A percentile compares a stretch with the other conserved stretches of the same genome.
phyloP scores from a whole-genome alignment of 2,888 invertebrate species.

The Acrobasis suavella region DNA sequence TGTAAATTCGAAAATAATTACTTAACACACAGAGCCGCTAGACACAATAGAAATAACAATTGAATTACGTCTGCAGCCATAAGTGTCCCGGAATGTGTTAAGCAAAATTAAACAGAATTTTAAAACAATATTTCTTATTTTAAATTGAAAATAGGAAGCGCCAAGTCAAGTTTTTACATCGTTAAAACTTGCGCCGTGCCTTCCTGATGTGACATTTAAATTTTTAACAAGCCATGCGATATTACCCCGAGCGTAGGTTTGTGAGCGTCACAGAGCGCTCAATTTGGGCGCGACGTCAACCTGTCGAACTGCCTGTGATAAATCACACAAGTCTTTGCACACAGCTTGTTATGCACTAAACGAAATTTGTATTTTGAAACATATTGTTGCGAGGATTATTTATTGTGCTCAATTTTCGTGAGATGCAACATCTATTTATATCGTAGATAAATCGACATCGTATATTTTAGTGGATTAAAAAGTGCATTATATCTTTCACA shows the following conservation, averaged over 20 bases:
- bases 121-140: background rate
- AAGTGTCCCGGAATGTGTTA: too few species aligned
- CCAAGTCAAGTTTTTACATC: background rate
- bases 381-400: slow-evolving; percentile 1
- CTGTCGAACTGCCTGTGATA: slow-evolving; percentile 20
- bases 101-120: too few species aligned
- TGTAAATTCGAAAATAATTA: too few species aligned
- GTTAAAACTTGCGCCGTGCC: background rate
- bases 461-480: too few species aligned
- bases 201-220: background rate
- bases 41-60: too few species aligned
- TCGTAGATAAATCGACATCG: too few species aligned
- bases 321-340: slow-evolving; percentile 18
- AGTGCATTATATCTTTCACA: too few species aligned
- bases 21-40: too few species aligned
- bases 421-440: too few species aligned
- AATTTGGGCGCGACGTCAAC: slow-evolving; percentile 18
- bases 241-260: background rate
- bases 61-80: too few species aligned
- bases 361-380: slow-evolving; percentile 17
- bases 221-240: background rate
- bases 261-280: slow-evolving; percentile 8
- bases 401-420: background rate
- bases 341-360: slow-evolving; percentile 17
- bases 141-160: background rate